These are phyloP conservation scores for Gari tellinella DNA, from an alignment of 2,888 invertebrate genomes.

Conservation along the genomic window DNA sequence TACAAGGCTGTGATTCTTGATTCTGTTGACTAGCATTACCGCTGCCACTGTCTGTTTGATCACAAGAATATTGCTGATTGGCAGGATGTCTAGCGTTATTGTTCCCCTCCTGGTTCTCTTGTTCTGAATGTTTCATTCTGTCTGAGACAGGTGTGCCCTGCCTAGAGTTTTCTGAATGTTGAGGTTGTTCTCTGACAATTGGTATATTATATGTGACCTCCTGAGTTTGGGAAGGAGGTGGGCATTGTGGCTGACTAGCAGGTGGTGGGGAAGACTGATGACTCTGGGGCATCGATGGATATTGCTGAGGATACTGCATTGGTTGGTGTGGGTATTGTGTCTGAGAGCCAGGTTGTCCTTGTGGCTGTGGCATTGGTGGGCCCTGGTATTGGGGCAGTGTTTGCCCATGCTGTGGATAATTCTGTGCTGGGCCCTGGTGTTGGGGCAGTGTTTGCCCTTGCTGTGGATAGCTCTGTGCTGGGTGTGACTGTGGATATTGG, in stretches of 20 bases:
- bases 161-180: constrained; percentile 15
- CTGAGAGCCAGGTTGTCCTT: constrained; percentile 7
- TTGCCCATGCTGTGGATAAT: constrained; percentile 7
- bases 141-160: background rate
- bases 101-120: no score
- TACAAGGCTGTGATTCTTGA: constrained; percentile 7
- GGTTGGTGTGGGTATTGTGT: constrained; percentile 30
- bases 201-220: constrained; percentile 55
- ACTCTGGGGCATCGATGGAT: constrained; percentile 20
- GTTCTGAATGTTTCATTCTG: no score
- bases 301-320: constrained; percentile 7
- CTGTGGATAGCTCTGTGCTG: constrained; percentile 19
- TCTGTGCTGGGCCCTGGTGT: constrained; percentile 10
- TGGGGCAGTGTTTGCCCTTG: background rate
- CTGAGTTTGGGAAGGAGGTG: constrained; percentile 40
- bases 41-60: constrained; percentile 27
- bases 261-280: constrained; percentile 15
- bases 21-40: constrained; percentile 9
- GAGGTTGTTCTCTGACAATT: constrained; percentile 52
- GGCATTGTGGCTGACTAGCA: constrained; percentile 38
- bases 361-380: constrained; percentile 12
- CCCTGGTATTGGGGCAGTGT: constrained; percentile 2
- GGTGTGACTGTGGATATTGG: constrained; percentile 2
- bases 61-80: constrained; percentile 14
- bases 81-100: background rate